Base-by-base conservation (phyloP, 2,797 vertebrate genomes). In the Leptatherina wallacei region DNA sequence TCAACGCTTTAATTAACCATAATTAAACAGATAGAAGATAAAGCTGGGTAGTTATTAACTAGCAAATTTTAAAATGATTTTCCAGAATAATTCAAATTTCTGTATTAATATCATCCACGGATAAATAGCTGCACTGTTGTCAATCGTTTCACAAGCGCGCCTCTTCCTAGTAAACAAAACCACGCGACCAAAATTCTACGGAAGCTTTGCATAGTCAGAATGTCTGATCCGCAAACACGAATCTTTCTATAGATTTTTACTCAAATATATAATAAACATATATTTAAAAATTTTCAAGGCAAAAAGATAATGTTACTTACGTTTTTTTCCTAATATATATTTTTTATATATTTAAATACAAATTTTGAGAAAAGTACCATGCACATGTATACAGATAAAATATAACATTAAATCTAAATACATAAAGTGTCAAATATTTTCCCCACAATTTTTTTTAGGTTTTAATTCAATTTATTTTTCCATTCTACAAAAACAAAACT, bases 161-260 rank as follows among this genome's bases (percentile, higher is more conserved):
- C 0, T 5, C 40, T 54, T 73, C 36, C 40, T 36, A 0, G 71
- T 89, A 90, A 90, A 92, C 73, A 93, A 85, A 83, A 44, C 2
- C 91, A 90, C 35, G 84, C 91, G 91, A 86, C 47, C 4, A 1
- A 18, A 14, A 8, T 1, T 4, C 38, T 89, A 92, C 79, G 82
- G 92, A 54, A 79, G 3, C 71, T 16, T 61, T 18, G 2, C 0
- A 0, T 0, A 3, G 76, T 35, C 85, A 76, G 3, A 65, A 5
- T 0, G 1, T 0, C 0, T 0, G 4, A 5, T 51, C 52, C 30
- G 27, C 36, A 29, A 10, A 12, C 5, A 2, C 18, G 0, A 14
- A 7, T 30, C 0, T 33, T 30, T 40, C 6, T 1, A 11, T 52
- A 24, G 12, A 27, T 27, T 27, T 27, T 27, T 27, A 27, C 24